These are phyloP conservation scores for Graphium colonna DNA, from an alignment of 2,888 invertebrate species.

Conservation along the genomic window DNA sequence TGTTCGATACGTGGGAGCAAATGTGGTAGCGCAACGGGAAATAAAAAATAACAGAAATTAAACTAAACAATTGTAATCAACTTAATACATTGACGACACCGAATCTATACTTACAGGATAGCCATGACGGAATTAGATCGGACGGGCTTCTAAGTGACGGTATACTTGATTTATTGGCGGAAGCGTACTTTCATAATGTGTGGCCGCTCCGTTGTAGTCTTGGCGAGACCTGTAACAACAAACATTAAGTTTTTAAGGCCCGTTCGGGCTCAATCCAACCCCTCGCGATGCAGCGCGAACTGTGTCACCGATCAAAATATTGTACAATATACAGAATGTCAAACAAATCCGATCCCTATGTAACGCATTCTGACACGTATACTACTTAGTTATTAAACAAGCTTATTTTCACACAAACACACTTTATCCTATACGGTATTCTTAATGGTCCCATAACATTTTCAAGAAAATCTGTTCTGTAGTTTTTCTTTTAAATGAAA, in stretches of 20 bases:
- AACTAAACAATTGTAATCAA: conserved; percentile 50
- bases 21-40: conserved; percentile 77
- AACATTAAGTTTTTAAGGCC: conserved; percentile 46
- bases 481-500: no score
- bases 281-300: conserved; percentile 12
- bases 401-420: no score
- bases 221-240: conserved; percentile 69
- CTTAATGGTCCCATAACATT: no score
- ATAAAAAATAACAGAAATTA: conserved; percentile 53
- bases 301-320: conserved; percentile 21
- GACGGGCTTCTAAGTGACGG: conserved; percentile 50
- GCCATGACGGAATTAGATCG: conserved; percentile 56
- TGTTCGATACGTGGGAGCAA: conserved; percentile 78
- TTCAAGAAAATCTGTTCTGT: no score
- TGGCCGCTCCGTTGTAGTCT: conserved; percentile 43
- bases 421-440: no score
- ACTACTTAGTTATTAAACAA: no score
- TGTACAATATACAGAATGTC: conserved; percentile 23
- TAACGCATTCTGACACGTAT: no score
- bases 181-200: conserved; percentile 73
- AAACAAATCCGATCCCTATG: not conserved
- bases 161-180: conserved; percentile 65
- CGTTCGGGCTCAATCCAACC: conserved; percentile 37
- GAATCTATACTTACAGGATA: conserved; percentile 67
- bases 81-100: conserved; percentile 69